A percentile compares a stretch with the other conserved stretches of the same genome.
Conservation (phyloP, 2,113 vertebrate species). For the Turnix velox region DNA sequence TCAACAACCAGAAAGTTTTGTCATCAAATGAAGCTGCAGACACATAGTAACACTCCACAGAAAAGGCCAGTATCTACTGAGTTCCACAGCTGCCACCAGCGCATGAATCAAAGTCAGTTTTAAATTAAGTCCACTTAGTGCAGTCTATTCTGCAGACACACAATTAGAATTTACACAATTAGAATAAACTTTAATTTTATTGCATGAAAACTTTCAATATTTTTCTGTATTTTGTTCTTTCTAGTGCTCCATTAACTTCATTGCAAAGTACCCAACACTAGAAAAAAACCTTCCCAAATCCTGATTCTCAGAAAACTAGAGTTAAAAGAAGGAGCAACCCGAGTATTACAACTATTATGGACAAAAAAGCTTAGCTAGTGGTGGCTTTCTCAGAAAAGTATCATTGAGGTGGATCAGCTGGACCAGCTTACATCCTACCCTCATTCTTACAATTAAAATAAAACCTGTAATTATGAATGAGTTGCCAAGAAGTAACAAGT, state of each 20-base stretch:
- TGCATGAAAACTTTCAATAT: background rate
- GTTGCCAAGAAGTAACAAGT: background rate
- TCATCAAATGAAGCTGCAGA: background rate
- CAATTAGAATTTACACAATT: no score
- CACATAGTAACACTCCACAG: background rate
- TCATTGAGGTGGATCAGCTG: background rate
- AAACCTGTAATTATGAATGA: background rate
- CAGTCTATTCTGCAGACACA: background rate
- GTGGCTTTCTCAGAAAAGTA: background rate
- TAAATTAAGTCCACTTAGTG: background rate
- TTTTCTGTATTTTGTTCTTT: background rate
- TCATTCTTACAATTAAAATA: background rate
- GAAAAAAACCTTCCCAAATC: background rate
- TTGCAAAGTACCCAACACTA: background rate
- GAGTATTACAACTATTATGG: background rate
- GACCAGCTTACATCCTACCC: background rate
- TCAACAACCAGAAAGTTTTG: background rate
- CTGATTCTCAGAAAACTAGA: background rate
- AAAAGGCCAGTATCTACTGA: background rate
- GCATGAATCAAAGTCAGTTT: background rate
- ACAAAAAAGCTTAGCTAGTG: background rate
- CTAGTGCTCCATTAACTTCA: background rate
- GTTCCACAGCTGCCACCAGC: background rate
- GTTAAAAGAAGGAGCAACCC: background rate
- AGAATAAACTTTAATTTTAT: background rate